Evolutionary conservation across 2,888 invertebrate species (phyloP).

Genomic region (Podabrus alpinus): DNA sequence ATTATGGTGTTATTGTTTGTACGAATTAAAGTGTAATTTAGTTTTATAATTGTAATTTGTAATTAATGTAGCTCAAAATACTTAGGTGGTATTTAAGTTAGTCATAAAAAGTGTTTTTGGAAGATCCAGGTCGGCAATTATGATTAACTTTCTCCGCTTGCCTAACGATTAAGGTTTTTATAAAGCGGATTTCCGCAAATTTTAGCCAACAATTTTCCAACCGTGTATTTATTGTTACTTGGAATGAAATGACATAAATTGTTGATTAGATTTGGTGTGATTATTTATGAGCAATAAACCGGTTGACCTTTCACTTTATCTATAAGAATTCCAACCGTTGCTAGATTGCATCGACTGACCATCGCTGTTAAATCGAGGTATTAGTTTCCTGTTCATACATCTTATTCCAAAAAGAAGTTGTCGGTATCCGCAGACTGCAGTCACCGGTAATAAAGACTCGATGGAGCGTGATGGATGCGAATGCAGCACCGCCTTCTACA

Average conservation of each 20-base stretch:
- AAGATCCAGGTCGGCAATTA: neutral
- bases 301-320: constrained; percentile 39
- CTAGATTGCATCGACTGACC: constrained; percentile 28
- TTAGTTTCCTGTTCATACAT: constrained; percentile 34
- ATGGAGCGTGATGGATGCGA: constrained; percentile 35
- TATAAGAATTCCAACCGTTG: constrained; percentile 18
- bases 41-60: neutral
- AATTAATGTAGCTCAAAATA: neutral
- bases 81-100: neutral
- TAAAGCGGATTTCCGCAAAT: neutral
- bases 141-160: neutral
- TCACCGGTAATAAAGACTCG: constrained; percentile 35
- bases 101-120: neutral
- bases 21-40: neutral
- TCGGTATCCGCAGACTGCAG: constrained; percentile 31
- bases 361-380: constrained; percentile 31
- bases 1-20: neutral
- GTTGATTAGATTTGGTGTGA: neutral
- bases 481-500: constrained; percentile 35
- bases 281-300: constrained; percentile 6
- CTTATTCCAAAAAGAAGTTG: constrained; percentile 31
- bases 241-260: neutral
- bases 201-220: neutral
- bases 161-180: neutral
- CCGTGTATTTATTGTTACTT: neutral